Evolutionary conservation across 2,888 invertebrate species (phyloP).

Genomic region (Tethea ocularis): DNA sequence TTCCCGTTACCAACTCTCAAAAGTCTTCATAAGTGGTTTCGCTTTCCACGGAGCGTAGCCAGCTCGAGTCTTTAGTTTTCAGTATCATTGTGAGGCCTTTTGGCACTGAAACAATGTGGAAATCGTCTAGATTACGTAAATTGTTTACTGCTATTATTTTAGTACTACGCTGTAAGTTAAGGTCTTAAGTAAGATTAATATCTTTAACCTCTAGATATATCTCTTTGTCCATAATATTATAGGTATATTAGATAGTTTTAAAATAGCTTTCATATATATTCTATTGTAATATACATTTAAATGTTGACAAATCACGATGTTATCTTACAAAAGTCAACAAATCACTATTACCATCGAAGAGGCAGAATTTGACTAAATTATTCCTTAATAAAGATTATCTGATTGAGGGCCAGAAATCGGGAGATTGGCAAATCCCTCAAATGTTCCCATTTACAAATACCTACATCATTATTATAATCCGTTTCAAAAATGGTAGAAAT

Average conservation of each 20-base stretch:
- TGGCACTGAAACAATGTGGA: slow-evolving; percentile 32
- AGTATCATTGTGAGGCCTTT: slow-evolving; percentile 31
- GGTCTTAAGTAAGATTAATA: not conserved
- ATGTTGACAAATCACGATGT: no score
- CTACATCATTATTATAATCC: not conserved
- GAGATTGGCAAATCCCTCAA: no score
- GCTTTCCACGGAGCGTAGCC: slow-evolving; percentile 18
- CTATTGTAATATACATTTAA: no score
- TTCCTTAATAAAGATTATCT: no score
- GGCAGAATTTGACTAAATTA: no score
- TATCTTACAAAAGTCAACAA: no score
- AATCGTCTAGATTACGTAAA: slow-evolving; percentile 36
- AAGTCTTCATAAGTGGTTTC: slow-evolving; percentile 15
- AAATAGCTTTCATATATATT: no score
- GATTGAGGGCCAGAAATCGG: no score
- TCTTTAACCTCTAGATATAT: not conserved
- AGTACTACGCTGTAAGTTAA: not conserved
- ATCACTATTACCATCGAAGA: no score
- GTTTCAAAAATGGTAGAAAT: not conserved
- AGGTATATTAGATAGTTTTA: no score
- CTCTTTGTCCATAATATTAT: no score
- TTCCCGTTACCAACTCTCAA: not conserved
- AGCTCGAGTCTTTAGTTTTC: slow-evolving; percentile 19
- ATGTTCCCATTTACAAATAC: no score
- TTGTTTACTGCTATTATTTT: slow-evolving; percentile 19